phyloP scores from a whole-genome alignment of 2,888 invertebrate species.

The Alloplasta piceator region DNA sequence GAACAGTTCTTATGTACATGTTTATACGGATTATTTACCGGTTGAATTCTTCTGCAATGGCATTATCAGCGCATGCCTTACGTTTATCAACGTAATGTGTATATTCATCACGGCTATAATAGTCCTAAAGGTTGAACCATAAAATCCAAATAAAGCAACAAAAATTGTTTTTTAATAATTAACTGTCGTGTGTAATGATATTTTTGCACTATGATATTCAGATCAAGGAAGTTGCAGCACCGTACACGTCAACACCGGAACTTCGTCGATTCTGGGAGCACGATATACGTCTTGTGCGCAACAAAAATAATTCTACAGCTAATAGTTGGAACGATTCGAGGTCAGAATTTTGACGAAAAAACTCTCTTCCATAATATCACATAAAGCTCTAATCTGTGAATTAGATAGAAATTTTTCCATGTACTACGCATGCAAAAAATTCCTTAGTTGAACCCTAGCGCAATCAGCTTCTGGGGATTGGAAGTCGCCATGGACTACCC shows the following conservation, averaged over 20 bases:
- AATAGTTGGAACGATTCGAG: conserved; percentile 79
- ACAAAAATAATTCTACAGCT: conserved; percentile 82
- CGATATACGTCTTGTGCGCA: conserved; percentile 90
- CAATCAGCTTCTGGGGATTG: no score
- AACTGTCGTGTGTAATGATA: not conserved
- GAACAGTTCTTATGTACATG: conserved; percentile 87
- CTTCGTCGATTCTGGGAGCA: conserved; percentile 90
- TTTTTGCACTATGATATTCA: conserved; percentile 69
- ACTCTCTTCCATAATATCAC: no score
- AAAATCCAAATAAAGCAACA: not conserved
- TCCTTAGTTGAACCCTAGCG: no score
- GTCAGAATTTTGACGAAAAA: conserved; percentile 62
- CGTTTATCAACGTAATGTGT: conserved; percentile 92
- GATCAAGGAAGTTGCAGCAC: conserved; percentile 93
- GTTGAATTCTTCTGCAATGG: conserved; percentile 92
- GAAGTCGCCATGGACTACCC: no score
- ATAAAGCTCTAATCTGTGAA: no score
- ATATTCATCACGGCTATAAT: conserved; percentile 92
- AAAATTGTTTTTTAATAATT: conserved; percentile 1
- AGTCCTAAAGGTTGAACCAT: conserved; percentile 86
- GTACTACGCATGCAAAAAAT: no score
- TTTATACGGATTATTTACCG: conserved; percentile 90
- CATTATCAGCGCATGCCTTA: conserved; percentile 91
- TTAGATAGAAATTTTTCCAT: no score
- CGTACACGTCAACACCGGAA: conserved; percentile 90